Percentiles rank a stretch among this genome's conserved stretches.
These are phyloP conservation scores for Perodicticus potto DNA, from an alignment of 2,797 vertebrate genomes.

Conservation along the genomic window DNA sequence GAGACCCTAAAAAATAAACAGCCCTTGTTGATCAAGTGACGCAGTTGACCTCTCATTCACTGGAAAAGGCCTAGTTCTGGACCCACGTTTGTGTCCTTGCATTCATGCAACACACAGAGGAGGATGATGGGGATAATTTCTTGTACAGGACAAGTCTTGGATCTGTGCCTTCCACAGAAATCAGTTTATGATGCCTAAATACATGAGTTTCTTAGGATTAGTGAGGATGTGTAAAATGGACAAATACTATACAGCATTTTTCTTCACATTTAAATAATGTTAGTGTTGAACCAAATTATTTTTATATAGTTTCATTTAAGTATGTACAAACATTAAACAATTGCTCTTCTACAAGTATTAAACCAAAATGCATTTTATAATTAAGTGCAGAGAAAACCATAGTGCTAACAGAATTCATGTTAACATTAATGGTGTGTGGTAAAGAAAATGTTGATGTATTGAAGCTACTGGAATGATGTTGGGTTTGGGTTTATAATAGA, in stretches of 20 bases:
- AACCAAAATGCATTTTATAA: constrained; percentile 9
- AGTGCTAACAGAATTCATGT: neutral
- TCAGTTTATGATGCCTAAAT: neutral
- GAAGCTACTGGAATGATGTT: neutral
- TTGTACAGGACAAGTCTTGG: neutral
- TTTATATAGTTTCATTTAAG: neutral
- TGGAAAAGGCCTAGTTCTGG: neutral
- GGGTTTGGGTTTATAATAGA: neutral
- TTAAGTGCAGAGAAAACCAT: neutral
- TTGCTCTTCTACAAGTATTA: neutral
- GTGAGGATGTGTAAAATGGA: neutral
- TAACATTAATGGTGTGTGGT: neutral
- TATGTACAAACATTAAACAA: neutral
- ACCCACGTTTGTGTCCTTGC: neutral
- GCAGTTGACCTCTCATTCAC: neutral
- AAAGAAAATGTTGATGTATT: neutral
- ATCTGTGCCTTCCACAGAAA: neutral
- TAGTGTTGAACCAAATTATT: neutral
- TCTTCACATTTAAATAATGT: neutral
- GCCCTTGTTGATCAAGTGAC: neutral
- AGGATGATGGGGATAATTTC: neutral
- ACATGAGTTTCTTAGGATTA: neutral
- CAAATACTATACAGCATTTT: fast-evolving
- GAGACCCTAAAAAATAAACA: constrained; percentile 21
- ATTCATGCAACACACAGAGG: neutral